Base-by-base conservation (phyloP, 1,140 invertebrate species). In the Tachypleus tridentatus region DNA sequence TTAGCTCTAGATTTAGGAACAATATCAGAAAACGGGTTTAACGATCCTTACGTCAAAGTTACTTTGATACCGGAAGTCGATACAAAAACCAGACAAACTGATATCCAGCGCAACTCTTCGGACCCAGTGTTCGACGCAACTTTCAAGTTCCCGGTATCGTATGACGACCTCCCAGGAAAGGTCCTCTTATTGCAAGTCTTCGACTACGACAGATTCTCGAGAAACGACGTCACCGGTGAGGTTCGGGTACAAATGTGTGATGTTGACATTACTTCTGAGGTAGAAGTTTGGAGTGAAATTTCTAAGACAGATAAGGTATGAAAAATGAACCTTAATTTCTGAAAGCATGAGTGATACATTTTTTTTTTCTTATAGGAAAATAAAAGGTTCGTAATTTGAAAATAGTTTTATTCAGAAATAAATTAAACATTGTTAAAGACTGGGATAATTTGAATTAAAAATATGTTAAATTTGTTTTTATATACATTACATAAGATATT, bases 181-280 rank as follows among this genome's bases (percentile, higher is more conserved):
- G 85, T 85, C 60, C 77, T 91, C 0, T 88, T 92, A 74, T 92
- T 93, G 74, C 90, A 88, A 7, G 85, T 93, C 2, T 93, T 91
- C 75, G 89, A 93, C 76, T 93, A 93, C 77, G 90, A 93, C 76
- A 81, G 90, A 52, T 93, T 93, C 79, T 91, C 88, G 10, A 80
- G 89, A 3, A 89, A 93, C 73, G 90, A 93, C 76, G 80, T 92
- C 53, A 92, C 93, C 66, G 90, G 89, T 3, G 86, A 89, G 73
- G 89, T 93, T 29, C 57, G 65, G 53, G 57, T 69, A 1, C 58
- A 58, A 11, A 66, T 69, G 67, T 57, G 58, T 11, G 65, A 66
- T 10, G 47, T 69, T 10, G 67, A 69, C 60, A 62, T 69, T 6
- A 60, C 67, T 9, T 61, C 64, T 9, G 63, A 63, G 50, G 61